Percentiles rank a stretch among this genome's conserved stretches.
Evolutionary conservation across 2,797 vertebrate genomes (phyloP).

Genomic region (Pogonophryne albipinna): DNA sequence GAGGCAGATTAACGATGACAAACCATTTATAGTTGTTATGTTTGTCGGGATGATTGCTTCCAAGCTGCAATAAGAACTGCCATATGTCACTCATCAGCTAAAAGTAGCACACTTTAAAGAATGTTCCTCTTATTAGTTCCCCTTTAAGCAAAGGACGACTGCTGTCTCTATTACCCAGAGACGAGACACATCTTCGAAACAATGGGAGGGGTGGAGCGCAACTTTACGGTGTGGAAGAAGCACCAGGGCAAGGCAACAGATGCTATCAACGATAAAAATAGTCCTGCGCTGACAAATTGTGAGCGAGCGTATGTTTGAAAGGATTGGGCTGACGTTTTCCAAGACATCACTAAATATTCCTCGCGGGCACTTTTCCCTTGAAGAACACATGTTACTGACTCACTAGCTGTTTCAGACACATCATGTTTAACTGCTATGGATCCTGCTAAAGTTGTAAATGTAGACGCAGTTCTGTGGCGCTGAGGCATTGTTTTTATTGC

Average conservation of each 20-base stretch:
- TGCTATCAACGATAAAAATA: conserved; percentile 77
- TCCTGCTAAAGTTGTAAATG: conserved; percentile 21
- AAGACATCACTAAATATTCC: conserved; percentile 46
- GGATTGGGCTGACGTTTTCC: conserved; percentile 46
- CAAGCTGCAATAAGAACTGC: conserved; percentile 74
- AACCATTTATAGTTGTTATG: conserved; percentile 83
- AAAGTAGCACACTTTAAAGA: conserved; percentile 77
- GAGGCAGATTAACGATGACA: conserved; percentile 83
- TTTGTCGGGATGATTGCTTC: conserved; percentile 78
- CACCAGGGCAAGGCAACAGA: conserved; percentile 68
- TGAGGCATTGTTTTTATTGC: conserved; percentile 47
- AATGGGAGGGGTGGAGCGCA: conserved; percentile 52
- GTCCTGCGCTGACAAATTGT: conserved; percentile 63
- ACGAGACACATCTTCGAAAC: conserved; percentile 67
- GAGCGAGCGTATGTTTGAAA: conserved; percentile 53
- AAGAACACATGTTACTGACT: conserved; percentile 36
- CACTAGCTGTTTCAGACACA: conserved; percentile 23
- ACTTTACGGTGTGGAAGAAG: conserved; percentile 57
- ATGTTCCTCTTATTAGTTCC: conserved; percentile 67
- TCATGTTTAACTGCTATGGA: conserved; percentile 26
- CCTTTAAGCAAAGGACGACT: conserved; percentile 76
- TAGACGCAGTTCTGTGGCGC: conserved; percentile 5
- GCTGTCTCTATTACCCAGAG: conserved; percentile 72
- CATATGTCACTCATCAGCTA: conserved; percentile 83
- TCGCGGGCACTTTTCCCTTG: conserved; percentile 56